Evolutionary conservation across 2,113 vertebrate species (phyloP), one percentile per base, ranked within the genome.

Genomic region (Scolopax mira): DNA sequence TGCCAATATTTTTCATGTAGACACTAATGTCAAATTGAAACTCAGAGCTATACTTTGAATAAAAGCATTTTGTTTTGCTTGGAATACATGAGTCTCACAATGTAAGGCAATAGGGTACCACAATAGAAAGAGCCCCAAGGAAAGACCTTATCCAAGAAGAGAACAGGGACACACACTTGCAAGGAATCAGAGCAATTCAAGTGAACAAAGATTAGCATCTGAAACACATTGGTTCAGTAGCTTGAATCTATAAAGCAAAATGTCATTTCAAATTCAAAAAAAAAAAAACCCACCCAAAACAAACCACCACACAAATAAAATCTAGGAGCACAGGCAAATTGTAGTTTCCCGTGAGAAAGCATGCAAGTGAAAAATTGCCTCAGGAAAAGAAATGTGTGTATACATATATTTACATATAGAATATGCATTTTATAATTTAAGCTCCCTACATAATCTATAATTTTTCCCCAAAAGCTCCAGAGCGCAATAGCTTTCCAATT

Each of bases 81-180:
- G 44, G 55, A 73, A 37, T 64, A 65, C 5, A 3, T 1, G 4
- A 48, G 41, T 30, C 18, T 58, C 11, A 5, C 25, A 54, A 66
- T 2, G 21, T 1, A 25, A 3, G 35, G 13, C 16, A 24, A 18
- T 24, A 13, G 23, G 28, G 1, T 37, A 18, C 46, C 11, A 74
- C 19, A 70, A 28, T 2, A n/a, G 25, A 30, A 15, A 30, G 16
- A 19, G 1, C 21, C 35, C 51, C 46, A 84, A 42, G 11, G 30
- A 58, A 65, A 22, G 10, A 22, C 9, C 7, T 37, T 37, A 22
- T 3, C 6, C 24, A 49, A 18, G n/a, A 33, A 52, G 13, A 9
- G 30, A 67, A 30, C 15, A 57, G 17, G 16, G 21, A 33, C 5
- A 24, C 1, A 1, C 13, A 23, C 10, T 28, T 0, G 0, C 14